Base-by-base conservation (phyloP, 2,888 invertebrate species). In the Lomographa bimaculata region DNA sequence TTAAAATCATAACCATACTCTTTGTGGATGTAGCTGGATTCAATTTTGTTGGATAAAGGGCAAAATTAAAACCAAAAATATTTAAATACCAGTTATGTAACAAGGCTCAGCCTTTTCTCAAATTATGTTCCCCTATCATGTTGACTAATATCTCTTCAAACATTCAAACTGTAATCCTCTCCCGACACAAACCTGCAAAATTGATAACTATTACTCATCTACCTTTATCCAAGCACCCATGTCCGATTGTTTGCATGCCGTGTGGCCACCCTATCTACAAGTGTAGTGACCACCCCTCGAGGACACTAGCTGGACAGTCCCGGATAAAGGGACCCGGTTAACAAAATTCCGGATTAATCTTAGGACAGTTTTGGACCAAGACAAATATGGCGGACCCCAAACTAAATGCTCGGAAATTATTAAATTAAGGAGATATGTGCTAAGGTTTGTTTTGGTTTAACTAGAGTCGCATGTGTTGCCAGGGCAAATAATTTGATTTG, bases 341-440 rank as follows among this genome's bases (percentile, higher is more conserved):
- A 74, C 78, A 71, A 75, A 74, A 81, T 71, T 82, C 71, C 60
- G 77, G 75, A 79, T 83, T 86, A 85, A 81, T 81, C 78, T 79
- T 72, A 71, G 79, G 72, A 72, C 76, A 74, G 82, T 79, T 80
- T 79, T 63, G 71, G 74, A 70, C 72, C 73, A 84, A 84, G 83
- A 85, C 83, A 85, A 85, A 85, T 85, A 85, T 79, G 77, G 74
- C 69, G 65, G 71, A 54, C 67, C 65, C 43, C 61, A 58, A 64
- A 71, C 76, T 81, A 80, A 83, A 84, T 70, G 80, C 68, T 71
- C 72, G 77, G 78, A 79, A 80, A 82, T 83, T 84, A 83, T 84
- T 82, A 73, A 82, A 84, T 84, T 82, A 84, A 73, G 71, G 67
- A 71, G 71, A 71, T 76, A 65, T 68, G 64, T 50, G 48, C 58